Conservation (phyloP, 1,140 invertebrate genomes). For the Medauroidea extradentata region DNA sequence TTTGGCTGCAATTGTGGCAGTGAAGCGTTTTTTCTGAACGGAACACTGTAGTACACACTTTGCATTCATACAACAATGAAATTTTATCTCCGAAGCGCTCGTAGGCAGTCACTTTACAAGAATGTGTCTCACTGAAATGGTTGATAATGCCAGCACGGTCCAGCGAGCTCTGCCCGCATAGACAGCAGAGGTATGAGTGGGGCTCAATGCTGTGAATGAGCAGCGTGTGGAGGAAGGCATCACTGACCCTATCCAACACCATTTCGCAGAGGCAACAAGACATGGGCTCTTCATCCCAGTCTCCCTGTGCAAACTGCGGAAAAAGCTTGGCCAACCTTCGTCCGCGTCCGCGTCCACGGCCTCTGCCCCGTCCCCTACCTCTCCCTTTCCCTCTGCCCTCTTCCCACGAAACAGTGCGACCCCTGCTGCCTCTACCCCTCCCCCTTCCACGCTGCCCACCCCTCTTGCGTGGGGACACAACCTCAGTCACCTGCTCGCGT, state of each 20-base stretch:
- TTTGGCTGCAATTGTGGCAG: background rate
- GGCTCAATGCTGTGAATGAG: background rate
- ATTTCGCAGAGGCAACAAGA: background rate
- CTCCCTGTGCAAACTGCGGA: background rate
- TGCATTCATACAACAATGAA: background rate
- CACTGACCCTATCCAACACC: background rate
- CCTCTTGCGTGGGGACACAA: background rate
- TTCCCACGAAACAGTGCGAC: background rate
- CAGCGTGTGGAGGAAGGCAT: background rate
- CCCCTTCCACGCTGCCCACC: background rate
- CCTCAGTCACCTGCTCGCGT: background rate
- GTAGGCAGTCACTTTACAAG: background rate
- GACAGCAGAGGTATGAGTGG: background rate
- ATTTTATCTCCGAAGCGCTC: background rate
- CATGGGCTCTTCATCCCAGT: background rate
- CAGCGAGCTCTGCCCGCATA: background rate
- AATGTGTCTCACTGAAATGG: background rate
- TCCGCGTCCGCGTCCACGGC: background rate
- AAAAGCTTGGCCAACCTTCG: too few relatives aligned
- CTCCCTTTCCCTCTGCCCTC: background rate
- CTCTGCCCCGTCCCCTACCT: background rate
- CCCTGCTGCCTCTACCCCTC: background rate
- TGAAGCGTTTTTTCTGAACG: background rate
- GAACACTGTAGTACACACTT: constrained; percentile 7
- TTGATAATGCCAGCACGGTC: background rate